phyloP scores from a whole-genome alignment of 2,888 invertebrate species.

The Dasypolia templi region DNA sequence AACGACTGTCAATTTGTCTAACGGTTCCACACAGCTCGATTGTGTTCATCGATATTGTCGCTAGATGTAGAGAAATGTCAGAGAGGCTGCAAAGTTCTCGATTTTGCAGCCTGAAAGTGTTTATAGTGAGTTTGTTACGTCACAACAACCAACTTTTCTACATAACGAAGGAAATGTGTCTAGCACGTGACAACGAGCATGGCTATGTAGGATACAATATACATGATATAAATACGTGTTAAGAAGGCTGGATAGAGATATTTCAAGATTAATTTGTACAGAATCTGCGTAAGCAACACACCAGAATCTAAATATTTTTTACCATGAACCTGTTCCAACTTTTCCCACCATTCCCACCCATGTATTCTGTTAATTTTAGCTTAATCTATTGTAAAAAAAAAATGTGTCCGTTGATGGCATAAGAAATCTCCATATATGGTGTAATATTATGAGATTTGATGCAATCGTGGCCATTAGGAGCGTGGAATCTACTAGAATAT shows the following conservation, averaged over 20 bases:
- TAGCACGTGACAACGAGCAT: no score
- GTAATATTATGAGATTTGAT: constrained; percentile 40
- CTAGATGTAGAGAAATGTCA: background rate
- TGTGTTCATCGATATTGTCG: constrained; percentile 25
- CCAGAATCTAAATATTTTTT: constrained; percentile 11
- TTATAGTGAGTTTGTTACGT: background rate
- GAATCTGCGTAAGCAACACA: background rate
- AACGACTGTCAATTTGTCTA: constrained; percentile 47
- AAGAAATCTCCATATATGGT: constrained; percentile 27
- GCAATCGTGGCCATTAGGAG: constrained; percentile 12
- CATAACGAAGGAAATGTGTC: background rate
- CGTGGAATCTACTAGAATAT: constrained; percentile 7
- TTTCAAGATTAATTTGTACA: background rate
- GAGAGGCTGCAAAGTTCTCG: background rate
- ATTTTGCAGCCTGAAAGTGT: background rate
- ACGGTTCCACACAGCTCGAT: constrained; percentile 14
- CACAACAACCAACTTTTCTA: background rate
- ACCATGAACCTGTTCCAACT: constrained; percentile 26
- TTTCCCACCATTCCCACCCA: constrained; percentile 1
- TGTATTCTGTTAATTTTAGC: constrained; percentile 46
- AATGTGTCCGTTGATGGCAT: background rate
- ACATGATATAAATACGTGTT: background rate
- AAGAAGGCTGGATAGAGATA: background rate
- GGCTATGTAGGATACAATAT: no score
- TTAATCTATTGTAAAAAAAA: constrained; percentile 7